These are phyloP conservation scores for Pitta sordida DNA, from an alignment of 2,113 vertebrate genomes.

Conservation along the genomic window DNA sequence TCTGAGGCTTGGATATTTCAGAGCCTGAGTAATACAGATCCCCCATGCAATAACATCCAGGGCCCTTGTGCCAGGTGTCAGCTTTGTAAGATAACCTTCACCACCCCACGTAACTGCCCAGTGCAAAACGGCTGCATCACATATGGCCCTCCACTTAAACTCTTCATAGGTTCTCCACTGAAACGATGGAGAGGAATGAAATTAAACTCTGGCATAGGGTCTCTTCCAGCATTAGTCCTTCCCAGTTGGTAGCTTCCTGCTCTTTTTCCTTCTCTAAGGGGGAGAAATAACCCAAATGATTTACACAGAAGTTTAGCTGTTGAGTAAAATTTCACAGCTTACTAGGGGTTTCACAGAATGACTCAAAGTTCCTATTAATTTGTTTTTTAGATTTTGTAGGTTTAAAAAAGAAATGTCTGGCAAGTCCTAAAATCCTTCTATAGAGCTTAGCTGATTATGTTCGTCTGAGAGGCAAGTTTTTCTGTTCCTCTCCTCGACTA, in stretches of 20 bases:
- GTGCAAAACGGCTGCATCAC: background rate
- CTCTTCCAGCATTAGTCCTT: background rate
- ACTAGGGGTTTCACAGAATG: slow-evolving; percentile 14
- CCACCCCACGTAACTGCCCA: fast-evolving
- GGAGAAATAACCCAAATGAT: slow-evolving; percentile 3
- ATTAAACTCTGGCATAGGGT: background rate
- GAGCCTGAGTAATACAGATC: background rate
- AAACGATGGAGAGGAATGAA: background rate
- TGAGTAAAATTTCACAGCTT: slow-evolving; percentile 38
- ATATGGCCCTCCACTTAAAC: background rate
- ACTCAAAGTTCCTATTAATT: slow-evolving; percentile 49
- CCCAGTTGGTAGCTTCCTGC: background rate
- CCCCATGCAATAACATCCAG: background rate
- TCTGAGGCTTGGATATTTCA: background rate
- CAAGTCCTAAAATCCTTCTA: slow-evolving; percentile 15
- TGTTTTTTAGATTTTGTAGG: slow-evolving; percentile 28
- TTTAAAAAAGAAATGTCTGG: slow-evolving; percentile 44
- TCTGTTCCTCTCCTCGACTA: background rate
- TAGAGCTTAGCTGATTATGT: background rate
- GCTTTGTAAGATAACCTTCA: background rate
- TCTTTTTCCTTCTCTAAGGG: background rate
- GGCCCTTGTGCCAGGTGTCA: background rate
- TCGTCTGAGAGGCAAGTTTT: background rate
- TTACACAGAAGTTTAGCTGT: background rate
- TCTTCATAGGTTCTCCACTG: background rate